Evolutionary conservation across 1,140 invertebrate species (phyloP).

Genomic region (Hestina assimilis): DNA sequence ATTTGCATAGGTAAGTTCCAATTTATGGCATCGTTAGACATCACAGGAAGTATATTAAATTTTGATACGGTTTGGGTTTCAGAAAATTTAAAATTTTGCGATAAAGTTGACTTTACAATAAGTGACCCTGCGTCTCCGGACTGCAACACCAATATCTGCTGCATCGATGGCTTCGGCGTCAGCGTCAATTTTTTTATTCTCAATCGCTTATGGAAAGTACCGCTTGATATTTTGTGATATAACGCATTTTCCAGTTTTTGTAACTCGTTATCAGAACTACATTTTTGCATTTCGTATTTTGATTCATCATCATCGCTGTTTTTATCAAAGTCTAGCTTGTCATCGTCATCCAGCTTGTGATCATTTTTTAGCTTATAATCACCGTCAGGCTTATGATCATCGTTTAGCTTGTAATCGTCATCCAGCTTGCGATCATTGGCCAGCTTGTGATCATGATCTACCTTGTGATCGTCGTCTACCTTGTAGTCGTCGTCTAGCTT

Average conservation of each 20-base stretch:
- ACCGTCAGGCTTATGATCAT: too few relatives aligned
- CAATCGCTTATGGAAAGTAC: constrained; percentile 46
- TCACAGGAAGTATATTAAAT: constrained; percentile 33
- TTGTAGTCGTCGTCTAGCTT: too few relatives aligned
- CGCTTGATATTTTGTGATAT: constrained; percentile 38
- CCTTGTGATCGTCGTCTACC: too few relatives aligned
- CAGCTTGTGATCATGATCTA: too few relatives aligned
- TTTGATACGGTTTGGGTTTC: constrained; percentile 26
- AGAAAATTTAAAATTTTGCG: constrained; percentile 29
- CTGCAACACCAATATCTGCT: constrained; percentile 46
- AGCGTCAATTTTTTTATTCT: constrained; percentile 54
- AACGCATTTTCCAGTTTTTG: constrained; percentile 44
- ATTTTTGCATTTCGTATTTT: constrained; percentile 21
- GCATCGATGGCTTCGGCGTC: constrained; percentile 52
- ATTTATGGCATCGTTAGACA: constrained; percentile 37
- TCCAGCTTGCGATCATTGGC: too few relatives aligned
- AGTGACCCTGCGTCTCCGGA: constrained; percentile 51
- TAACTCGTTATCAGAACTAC: constrained; percentile 39
- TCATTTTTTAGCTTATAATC: too few relatives aligned
- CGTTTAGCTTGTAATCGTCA: too few relatives aligned
- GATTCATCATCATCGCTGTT: neutral
- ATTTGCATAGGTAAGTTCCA: constrained; percentile 50
- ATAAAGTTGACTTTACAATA: constrained; percentile 40
- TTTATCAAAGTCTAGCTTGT: constrained; percentile 11
- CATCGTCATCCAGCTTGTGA: too few relatives aligned